Base-by-base conservation (phyloP, 2,797 vertebrate genomes). In the Lemur catta region DNA sequence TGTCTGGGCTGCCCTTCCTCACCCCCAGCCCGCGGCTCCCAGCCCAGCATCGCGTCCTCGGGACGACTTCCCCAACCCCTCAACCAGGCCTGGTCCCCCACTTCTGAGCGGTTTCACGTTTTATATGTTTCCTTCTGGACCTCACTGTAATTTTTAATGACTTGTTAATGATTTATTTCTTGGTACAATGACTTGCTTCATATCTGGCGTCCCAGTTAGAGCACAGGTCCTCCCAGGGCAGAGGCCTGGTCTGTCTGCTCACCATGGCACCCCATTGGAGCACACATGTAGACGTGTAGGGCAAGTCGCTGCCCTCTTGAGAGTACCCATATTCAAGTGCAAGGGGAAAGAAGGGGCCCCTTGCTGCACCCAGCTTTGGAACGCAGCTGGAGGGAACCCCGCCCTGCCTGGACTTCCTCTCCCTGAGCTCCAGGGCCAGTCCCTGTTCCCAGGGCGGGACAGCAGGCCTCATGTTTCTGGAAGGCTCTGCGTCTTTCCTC, bases 241-340 rank as follows among this genome's bases (percentile, higher is more conserved):
- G 78, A 52, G 17, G 22, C 43, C 33, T 18, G 0, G 57, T 52
- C 4, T 0, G 59, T 59, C 2, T 6, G 82, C 22, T 24, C 72
- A 38, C 8, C 4, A 5, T 12, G 6, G 30, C 28, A 1, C 2
- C 41, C n/a, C n/a, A n/a, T n/a, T n/a, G n/a, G n/a, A n/a, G n/a
- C n/a, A n/a, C n/a, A n/a, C n/a, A n/a, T n/a, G n/a, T n/a, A n/a
- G n/a, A n/a, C n/a, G 7, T 9, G 13, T 2, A 76, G 63, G 38
- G 76, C 1, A 24, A 43, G 41, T 35, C 0, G 0, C 6, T 50
- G 52, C 11, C 71, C 48, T 75, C 79, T 41, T 5, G 69, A 79
- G 22, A 72, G 71, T 1, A 50, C 38, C 48, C 67, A 38, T 17
- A 18, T 46, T 72, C 48, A 55, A 85, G 69, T n/a, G 59, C 38